Conservation (phyloP, 2,797 vertebrate species). For the Chanos chanos region DNA sequence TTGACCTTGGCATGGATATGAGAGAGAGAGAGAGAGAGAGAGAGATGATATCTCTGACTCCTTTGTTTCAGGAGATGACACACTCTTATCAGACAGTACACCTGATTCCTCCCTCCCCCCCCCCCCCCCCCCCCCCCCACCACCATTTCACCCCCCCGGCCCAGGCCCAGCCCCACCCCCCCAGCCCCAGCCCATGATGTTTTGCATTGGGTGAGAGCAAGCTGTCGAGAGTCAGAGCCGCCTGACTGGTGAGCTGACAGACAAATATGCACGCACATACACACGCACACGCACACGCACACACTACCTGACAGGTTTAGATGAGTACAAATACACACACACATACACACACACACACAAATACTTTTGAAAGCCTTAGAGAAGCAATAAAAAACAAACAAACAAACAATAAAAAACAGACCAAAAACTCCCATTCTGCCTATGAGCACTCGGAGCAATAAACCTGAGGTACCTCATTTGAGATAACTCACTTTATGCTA, state of each 20-base stretch:
- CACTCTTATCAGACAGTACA: constrained; percentile 25
- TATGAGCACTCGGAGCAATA: no score
- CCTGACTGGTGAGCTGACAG: background rate
- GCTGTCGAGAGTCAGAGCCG: background rate
- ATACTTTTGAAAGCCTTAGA: constrained; percentile 7
- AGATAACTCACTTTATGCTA: no score
- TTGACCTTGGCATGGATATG: background rate
- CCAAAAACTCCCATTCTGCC: no score
- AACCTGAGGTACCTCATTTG: no score
- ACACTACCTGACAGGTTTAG: background rate
- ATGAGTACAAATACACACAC: constrained; percentile 6
- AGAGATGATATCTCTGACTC: constrained; percentile 25
- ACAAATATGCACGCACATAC: background rate
- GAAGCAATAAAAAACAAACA: background rate
- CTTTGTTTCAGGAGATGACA: constrained; percentile 6
- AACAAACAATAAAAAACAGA: background rate
- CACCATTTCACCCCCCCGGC: background rate
- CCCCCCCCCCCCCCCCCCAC: background rate
- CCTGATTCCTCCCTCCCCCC: background rate
- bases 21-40: background rate
- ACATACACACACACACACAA: constrained; percentile 6
- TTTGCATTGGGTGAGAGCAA: background rate
- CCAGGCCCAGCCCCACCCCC: background rate
- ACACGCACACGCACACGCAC: background rate
- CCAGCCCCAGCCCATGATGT: background rate